Evolutionary conservation across 1,140 invertebrate genomes (phyloP), one percentile per base, ranked within the genome.

Genomic region (Drosophila oshimai): DNA sequence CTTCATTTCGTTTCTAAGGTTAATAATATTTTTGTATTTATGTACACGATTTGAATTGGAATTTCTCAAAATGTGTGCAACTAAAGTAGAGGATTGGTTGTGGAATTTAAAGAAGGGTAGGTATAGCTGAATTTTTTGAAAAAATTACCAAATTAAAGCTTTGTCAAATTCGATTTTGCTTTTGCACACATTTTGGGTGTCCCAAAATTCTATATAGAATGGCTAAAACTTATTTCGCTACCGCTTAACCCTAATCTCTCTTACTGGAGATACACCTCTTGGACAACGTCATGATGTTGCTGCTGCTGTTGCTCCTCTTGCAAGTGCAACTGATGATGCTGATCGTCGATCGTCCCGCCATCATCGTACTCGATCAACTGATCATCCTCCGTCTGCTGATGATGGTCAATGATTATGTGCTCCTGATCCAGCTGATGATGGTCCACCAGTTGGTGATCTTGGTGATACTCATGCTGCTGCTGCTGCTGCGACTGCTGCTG

Each of bases 181-280:
- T n/a, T 29, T 26, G 28, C 36, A 67, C 62, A 68, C 50, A 68
- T 29, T 36, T 68, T 31, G 37, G 54, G 26, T 7, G 7, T 29
- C n/a, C 39, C 13, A 26, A 37, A 39, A 13, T 45, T 17, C 7
- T 20, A 17, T 39, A 46, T 28, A 37, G 31, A 71, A 61, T 46
- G 54, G 54, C 54, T 72, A 72, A 72, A 72, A 72, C 68, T 73
- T 73, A 72, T 39, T 5, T 13, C 13, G 3, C 31, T 72, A 72
- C 6, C 10, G 20, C 42, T 51, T 65, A 39, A 18, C 10, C 12
- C 17, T 41, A 50, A 12, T 20, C 33, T 31, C 61, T 49, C 26
- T 65, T 89, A 88, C 39, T 89, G 72, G 46, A 90, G 62, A 75
- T 90, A 90, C 31, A 90, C 89, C 29, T 90, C 89, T 41, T 84